Base-by-base conservation (phyloP, 2,797 vertebrate species). In the Lates japonicus region DNA sequence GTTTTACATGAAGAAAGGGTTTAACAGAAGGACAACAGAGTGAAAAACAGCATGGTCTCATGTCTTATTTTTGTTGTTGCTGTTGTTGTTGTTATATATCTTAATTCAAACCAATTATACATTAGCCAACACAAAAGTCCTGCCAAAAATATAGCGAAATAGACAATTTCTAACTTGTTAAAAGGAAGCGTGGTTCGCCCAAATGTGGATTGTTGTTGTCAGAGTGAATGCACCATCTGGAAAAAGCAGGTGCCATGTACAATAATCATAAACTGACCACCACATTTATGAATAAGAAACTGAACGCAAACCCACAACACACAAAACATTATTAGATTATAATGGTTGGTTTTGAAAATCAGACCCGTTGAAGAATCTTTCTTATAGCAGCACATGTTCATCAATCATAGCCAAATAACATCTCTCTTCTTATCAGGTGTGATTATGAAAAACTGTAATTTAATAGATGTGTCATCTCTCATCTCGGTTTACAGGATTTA, bases 241-340 rank as follows among this genome's bases (percentile, higher is more conserved):
- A 75, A 68, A 58, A 51, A 68, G 35, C 39, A 62, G 39, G 63
- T 39, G 37, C 54, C 22, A 35, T 46, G 33, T 73, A 54, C 14
- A 80, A 55, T 41, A 49, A 73, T 76, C 44, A 49, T 49, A 61
- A 72, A 57, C 9, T 11, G 22, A 13, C n/a, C 8, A 3, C 42
- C 3, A 58, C 11, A 42, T 20, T 12, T 14, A n/a, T 29, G 12
- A 55, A 37, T 20, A 14, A 33, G 20, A 29, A 35, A 35, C 37
- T 60, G 39, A 76, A 25, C 57, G 37, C 14, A 61, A 44, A 68
- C 58, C 48, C 20, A 55, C 33, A 25, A 4, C 5, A 5, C 13
- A 44, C 29, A 44, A n/a, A 42, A 42, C 48, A 8, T 52, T n/a
- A n/a, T n/a, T n/a, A 51, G 48, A 29, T 2, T 20, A 14, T 51